A percentile compares a stretch with the other conserved stretches of the same genome.
phyloP scores from a whole-genome alignment of 1,140 invertebrate species.

The Pemphigus obesinymphae region DNA sequence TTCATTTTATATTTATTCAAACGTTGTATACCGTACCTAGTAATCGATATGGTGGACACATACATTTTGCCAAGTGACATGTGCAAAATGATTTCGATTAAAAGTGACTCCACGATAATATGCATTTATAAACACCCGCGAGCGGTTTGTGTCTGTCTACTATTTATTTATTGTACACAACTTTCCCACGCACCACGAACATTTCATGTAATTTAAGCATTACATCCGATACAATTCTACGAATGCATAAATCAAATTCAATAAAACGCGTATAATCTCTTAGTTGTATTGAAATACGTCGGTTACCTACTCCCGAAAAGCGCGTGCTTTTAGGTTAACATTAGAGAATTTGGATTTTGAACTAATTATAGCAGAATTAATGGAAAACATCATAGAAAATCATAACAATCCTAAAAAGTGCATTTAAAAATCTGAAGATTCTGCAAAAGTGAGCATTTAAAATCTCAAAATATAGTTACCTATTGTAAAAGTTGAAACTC shows the following conservation, averaged over 20 bases:
- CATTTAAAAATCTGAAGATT: no score
- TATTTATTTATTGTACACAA: background rate
- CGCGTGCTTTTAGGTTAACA: no score
- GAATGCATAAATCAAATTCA: constrained; percentile 1
- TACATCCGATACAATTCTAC: background rate
- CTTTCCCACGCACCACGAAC: background rate
- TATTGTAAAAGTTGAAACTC: no score
- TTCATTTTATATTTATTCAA: background rate
- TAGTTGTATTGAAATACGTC: background rate
- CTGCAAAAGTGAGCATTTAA: no score
- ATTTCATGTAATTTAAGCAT: background rate
- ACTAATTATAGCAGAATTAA: no score
- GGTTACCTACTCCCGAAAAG: background rate
- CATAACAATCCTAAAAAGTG: no score
- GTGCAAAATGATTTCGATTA: constrained; percentile 14
- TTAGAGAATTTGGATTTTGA: no score
- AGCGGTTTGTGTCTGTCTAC: background rate
- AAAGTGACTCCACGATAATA: background rate
- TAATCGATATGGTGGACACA: background rate
- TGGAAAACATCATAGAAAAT: no score
- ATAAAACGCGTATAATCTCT: background rate
- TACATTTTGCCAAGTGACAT: background rate
- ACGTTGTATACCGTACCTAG: background rate
- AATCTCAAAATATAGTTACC: no score
- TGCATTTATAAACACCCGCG: background rate